These are phyloP conservation scores for Heterodera schachtii DNA, from an alignment of 1,140 invertebrate species.

Conservation along the genomic window DNA sequence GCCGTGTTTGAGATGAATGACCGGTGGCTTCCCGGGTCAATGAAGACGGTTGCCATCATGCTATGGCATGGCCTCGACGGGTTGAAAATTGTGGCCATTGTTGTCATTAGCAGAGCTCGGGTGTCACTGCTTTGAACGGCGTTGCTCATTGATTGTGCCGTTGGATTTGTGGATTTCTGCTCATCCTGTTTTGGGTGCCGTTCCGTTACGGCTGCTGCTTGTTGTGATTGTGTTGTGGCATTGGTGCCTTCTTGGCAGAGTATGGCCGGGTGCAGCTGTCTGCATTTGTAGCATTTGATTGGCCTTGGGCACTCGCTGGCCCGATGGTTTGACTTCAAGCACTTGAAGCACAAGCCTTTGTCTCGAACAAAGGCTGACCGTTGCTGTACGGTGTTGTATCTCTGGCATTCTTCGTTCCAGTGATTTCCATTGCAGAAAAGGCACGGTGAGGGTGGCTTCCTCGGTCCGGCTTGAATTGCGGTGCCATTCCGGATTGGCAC, in stretches of 20 bases:
- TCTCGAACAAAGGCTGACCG: too few species aligned
- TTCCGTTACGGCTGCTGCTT: not conserved
- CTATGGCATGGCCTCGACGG: not conserved
- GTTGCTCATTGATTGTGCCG: not conserved
- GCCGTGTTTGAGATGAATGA: not conserved
- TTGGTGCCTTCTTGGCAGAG: not conserved
- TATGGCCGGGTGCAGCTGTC: not conserved
- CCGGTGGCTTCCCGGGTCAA: constrained; percentile 5
- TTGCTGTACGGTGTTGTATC: not conserved
- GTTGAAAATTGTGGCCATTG: not conserved
- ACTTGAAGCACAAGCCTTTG: not conserved
- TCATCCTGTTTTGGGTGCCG: not conserved
- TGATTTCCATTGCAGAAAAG: not conserved
- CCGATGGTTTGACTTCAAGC: not conserved
- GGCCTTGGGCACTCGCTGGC: not conserved
- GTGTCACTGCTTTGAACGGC: not conserved
- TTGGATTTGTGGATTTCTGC: not conserved
- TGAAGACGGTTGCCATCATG: not conserved
- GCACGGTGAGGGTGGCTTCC: not conserved
- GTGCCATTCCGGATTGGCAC: too few species aligned
- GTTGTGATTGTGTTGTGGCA: too few species aligned
- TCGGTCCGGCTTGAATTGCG: too few species aligned
- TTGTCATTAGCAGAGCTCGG: not conserved
- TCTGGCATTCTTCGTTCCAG: not conserved
- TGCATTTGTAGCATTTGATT: too few species aligned